These are phyloP conservation scores for Zapus hudsonius DNA, from an alignment of 2,113 vertebrate species.

Conservation along the genomic window DNA sequence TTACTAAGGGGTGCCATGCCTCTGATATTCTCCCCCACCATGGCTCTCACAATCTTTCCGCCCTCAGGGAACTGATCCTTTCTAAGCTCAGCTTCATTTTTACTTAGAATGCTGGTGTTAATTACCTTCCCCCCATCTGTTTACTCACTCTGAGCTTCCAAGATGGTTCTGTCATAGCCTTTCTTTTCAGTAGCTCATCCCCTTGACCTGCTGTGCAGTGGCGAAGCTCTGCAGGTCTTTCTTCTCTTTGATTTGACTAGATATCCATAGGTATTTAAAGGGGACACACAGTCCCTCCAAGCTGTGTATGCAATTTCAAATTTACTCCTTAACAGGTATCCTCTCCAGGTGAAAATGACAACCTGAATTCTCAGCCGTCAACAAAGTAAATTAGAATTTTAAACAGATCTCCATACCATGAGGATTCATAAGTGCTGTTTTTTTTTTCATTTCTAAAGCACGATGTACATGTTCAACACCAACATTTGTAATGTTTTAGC, in stretches of 20 bases:
- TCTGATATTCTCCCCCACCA: too few relatives aligned
- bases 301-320: constrained; percentile 46
- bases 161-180: neutral
- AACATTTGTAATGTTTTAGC: constrained; percentile 30
- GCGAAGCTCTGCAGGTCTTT: neutral
- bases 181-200: neutral
- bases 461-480: constrained; percentile 35
- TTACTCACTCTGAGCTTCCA: neutral
- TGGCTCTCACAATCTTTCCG: too few relatives aligned
- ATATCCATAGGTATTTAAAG: constrained; percentile 17
- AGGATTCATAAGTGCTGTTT: constrained; percentile 40
- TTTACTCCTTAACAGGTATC: neutral
- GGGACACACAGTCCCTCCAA: neutral
- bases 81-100: neutral
- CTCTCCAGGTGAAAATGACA: constrained; percentile 28
- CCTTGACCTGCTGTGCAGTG: neutral
- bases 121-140: constrained; percentile 14
- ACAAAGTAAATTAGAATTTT: constrained; percentile 57
- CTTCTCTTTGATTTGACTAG: constrained; percentile 36
- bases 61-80: too few relatives aligned
- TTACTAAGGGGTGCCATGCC: too few relatives aligned
- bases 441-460: constrained; percentile 36
- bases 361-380: constrained; percentile 41
- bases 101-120: constrained; percentile 44
- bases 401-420: constrained; percentile 15